Conservation (phyloP, 1,140 invertebrate species). For the Coptotermes formosanus region DNA sequence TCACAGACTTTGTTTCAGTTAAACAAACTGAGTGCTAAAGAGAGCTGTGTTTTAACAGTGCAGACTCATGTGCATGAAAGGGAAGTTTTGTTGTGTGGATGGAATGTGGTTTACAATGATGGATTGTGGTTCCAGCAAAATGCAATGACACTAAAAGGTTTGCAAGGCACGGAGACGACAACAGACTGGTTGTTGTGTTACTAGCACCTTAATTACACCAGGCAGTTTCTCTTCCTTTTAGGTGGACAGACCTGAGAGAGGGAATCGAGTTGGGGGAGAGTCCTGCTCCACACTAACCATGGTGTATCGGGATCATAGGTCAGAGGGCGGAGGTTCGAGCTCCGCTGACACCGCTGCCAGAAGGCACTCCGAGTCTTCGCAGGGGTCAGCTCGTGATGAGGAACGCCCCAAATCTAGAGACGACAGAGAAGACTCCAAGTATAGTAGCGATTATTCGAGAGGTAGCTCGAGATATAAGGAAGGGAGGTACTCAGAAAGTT, state of each 20-base stretch:
- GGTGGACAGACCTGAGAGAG: constrained; percentile 30
- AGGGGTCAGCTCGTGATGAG: constrained; percentile 8
- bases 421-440: constrained; percentile 21
- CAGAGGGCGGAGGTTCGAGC: constrained; percentile 23
- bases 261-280: constrained; percentile 24
- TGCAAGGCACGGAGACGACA: not conserved
- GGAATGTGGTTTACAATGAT: constrained; percentile 31
- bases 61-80: not conserved
- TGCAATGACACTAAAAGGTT: constrained; percentile 18
- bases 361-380: constrained; percentile 25
- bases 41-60: not conserved
- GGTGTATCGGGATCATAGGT: constrained; percentile 33
- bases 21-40: not conserved
- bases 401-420: constrained; percentile 15
- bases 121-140: constrained; percentile 31
- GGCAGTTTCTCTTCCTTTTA: constrained; percentile 36
- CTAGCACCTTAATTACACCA: constrained; percentile 36
- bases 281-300: constrained; percentile 28
- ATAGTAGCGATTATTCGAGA: constrained; percentile 14
- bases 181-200: constrained; percentile 7
- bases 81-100: constrained; percentile 7
- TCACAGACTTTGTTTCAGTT: constrained; percentile 16
- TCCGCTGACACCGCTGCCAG: constrained; percentile 20
- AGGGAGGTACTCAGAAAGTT: not conserved
- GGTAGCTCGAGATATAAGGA: constrained; percentile 16